Percentiles rank a stretch among this genome's conserved stretches.
phyloP scores from a whole-genome alignment of 2,888 invertebrate species.

The Horisme vitalbata region DNA sequence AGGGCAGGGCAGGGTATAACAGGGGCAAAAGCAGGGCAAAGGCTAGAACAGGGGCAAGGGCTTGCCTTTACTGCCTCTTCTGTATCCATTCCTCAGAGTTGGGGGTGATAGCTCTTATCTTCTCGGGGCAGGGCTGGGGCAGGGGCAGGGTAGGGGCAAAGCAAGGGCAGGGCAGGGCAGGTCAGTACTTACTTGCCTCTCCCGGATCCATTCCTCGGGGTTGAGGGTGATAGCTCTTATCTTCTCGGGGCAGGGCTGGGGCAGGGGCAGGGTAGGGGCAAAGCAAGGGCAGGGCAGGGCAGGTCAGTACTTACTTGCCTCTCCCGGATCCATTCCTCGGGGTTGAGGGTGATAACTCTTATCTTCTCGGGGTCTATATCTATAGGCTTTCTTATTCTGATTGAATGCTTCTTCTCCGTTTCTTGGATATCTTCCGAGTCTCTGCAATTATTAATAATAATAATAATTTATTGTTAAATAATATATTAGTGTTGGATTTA shows the following conservation, averaged over 20 bases:
- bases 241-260: constrained; percentile 58
- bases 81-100: constrained; percentile 69
- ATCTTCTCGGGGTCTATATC: constrained; percentile 67
- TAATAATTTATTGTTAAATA: too few species aligned
- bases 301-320: constrained; percentile 64
- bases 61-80: constrained; percentile 62
- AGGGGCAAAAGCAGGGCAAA: too few species aligned
- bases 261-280: too few species aligned
- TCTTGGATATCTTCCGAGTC: too few species aligned
- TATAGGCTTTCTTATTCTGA: too few species aligned
- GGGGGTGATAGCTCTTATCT: constrained; percentile 58
- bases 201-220: constrained; percentile 67
- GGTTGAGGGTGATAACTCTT: constrained; percentile 57
- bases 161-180: too few species aligned
- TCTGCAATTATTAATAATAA: too few species aligned
- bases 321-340: constrained; percentile 64
- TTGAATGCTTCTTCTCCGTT: constrained; percentile 35
- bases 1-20: too few species aligned
- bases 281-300: too few species aligned
- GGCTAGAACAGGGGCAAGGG: too few species aligned
- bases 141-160: too few species aligned
- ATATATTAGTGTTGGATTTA: too few species aligned
- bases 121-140: constrained; percentile 56
- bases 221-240: constrained; percentile 60
- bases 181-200: constrained; percentile 64